Percentiles rank a stretch among this genome's conserved stretches.
Evolutionary conservation across 2,888 invertebrate genomes (phyloP).

Genomic region (Lasioglossum figueresi): DNA sequence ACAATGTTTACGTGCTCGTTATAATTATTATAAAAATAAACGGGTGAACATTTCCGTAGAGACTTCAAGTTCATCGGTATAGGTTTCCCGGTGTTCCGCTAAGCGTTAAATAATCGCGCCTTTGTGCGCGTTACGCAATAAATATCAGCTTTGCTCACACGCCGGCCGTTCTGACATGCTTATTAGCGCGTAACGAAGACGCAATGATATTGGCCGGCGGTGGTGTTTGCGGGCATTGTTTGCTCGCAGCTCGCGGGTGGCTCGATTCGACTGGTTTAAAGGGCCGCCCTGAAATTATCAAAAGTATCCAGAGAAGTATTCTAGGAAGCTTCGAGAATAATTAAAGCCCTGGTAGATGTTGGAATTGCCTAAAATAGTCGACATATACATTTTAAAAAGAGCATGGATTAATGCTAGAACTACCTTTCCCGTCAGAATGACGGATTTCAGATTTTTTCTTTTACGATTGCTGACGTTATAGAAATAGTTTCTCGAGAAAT

Average conservation of each 20-base stretch:
- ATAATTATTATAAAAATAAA: neutral
- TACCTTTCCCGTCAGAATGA: no score
- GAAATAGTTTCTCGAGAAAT: neutral
- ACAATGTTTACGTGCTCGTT: neutral
- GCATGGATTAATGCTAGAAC: no score
- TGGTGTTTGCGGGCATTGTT: neutral
- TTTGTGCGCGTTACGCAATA: conserved; percentile 1
- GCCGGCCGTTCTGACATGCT: conserved; percentile 7
- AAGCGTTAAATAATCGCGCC: neutral
- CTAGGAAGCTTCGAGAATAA: neutral
- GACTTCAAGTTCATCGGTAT: neutral
- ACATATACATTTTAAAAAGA: neutral
- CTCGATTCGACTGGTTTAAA: neutral
- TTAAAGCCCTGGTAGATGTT: neutral
- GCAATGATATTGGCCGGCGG: neutral
- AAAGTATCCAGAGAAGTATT: neutral
- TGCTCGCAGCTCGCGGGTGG: neutral
- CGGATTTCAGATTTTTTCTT: neutral
- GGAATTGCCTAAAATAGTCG: neutral
- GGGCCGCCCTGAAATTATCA: neutral
- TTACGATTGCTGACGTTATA: neutral
- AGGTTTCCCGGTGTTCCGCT: neutral
- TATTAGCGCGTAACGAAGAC: conserved; percentile 1
- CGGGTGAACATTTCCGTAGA: neutral
- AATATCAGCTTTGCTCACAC: neutral